Evolutionary conservation across 2,888 invertebrate genomes (phyloP), one percentile per base, ranked within the genome.

Genomic region (Onchidella celtica): DNA sequence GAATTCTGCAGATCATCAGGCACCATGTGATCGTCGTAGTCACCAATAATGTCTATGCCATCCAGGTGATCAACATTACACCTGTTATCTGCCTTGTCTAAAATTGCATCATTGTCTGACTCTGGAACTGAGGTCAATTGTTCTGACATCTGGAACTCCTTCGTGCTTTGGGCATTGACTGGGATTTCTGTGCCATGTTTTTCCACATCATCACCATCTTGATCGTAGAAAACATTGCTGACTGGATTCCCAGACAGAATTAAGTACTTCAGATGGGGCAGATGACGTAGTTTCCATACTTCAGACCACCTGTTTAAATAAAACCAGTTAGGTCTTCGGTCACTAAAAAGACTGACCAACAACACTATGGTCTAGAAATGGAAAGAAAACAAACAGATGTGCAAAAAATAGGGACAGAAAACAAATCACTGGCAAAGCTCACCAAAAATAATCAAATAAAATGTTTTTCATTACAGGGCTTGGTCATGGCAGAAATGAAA

Each of bases 181-280:
- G 47, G 47, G 17, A 17, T 6, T 6, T 47, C 9, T 11, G 47
- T 17, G 6, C 6, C 47, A 11, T 17, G 6, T 17, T 47, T 17
- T 17, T 47, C 47, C 6, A 17, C 47, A 47, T 17, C 29, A 24
- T 75, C 65, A n/a, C n/a, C n/a, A 27, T 55, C 68, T 14, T 57
- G 59, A 38, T 81, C 65, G 77, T 89, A 90, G 68, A 86, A 88
- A 14, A 90, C 79, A 78, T 89, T 87, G 63, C 83, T 61, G 6
- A 91, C 78, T 11, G 91, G 90, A 74, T 91, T 91, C 6, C 88
- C 90, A 59, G 90, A 90, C 65, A 91, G 79, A 36, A 91, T 88
- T 11, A 91, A 83, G n/a, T 85, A 86, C 29, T 88, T 86, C 63
- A 91, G 84, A 21, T 87, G 85, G 32, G 87, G 85, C 9, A 91